These are phyloP conservation scores for Aspidiotus destructor DNA, from an alignment of 2,888 invertebrate genomes.

Conservation along the genomic window DNA sequence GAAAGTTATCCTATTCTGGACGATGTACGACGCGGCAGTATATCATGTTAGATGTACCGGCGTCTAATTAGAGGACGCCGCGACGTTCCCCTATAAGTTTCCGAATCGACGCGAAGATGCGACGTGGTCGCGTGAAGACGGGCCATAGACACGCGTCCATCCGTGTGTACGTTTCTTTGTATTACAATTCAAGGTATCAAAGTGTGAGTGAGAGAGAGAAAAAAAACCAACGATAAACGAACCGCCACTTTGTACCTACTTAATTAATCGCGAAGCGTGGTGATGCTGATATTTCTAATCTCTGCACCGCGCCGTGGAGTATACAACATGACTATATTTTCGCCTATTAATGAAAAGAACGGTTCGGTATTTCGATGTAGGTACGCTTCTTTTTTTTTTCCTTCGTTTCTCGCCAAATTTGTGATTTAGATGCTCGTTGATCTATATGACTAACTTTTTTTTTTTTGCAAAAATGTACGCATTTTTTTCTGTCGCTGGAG, in stretches of 20 bases:
- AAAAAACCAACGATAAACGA: conserved; percentile 9
- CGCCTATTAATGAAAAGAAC: too few species aligned
- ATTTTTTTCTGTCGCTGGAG: too few species aligned
- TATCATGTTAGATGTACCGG: conserved; percentile 29
- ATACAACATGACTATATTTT: too few species aligned
- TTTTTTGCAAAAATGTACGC: not conserved
- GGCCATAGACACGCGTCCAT: conserved; percentile 14
- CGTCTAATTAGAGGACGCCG: conserved; percentile 31
- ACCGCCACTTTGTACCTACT: conserved; percentile 31
- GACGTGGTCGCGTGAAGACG: not conserved
- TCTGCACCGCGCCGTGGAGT: too few species aligned
- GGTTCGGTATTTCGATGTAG: too few species aligned
- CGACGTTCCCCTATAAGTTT: conserved; percentile 16
- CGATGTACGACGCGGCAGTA: conserved; percentile 7
- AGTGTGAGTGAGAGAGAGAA: not conserved
- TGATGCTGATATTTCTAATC: too few species aligned
- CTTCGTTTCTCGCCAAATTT: too few species aligned
- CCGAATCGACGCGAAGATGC: not conserved
- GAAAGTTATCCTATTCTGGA: not conserved
- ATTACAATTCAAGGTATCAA: conserved; percentile 9
- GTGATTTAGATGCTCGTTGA: too few species aligned
- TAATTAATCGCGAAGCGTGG: conserved; percentile 14
- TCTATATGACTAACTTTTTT: not conserved
- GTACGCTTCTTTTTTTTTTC: too few species aligned
- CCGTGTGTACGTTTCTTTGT: conserved; percentile 22